Conservation (phyloP, 2,888 invertebrate genomes). For the Muscina levida region DNA sequence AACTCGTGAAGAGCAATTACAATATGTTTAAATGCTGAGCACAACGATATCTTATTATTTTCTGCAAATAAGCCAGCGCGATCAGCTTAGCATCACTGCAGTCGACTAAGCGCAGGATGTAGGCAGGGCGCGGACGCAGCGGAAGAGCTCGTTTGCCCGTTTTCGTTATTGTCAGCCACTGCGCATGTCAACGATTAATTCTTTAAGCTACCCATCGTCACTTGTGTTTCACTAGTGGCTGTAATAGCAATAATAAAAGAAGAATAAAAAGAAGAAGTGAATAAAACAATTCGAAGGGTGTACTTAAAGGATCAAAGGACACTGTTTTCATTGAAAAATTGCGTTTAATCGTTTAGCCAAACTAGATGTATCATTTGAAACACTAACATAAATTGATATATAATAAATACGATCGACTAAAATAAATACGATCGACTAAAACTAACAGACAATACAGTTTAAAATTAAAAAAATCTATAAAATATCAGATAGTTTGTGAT, state of each 20-base stretch:
- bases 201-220: conserved; percentile 77
- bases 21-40: conserved; percentile 79
- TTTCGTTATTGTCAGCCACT: conserved; percentile 66
- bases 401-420: too few species aligned
- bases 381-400: too few species aligned
- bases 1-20: conserved; percentile 75
- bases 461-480: too few species aligned
- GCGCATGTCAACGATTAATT: conserved; percentile 80
- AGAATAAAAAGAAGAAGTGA: too few species aligned
- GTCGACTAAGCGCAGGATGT: conserved; percentile 7
- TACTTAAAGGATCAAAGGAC: conserved; percentile 47
- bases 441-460: too few species aligned
- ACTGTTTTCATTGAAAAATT: conserved; percentile 45
- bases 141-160: conserved; percentile 24
- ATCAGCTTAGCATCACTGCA: too few species aligned
- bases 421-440: too few species aligned
- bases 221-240: conserved; percentile 67
- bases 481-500: too few species aligned
- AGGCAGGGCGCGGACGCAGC: not conserved
- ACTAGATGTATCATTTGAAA: too few species aligned
- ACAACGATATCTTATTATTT: conserved; percentile 73
- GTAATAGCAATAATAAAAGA: conserved; percentile 45
- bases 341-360: too few species aligned
- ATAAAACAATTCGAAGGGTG: conserved; percentile 1
- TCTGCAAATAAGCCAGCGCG: conserved; percentile 67